phyloP scores from a whole-genome alignment of 1,140 invertebrate genomes.

The Anoplophora glabripennis region DNA sequence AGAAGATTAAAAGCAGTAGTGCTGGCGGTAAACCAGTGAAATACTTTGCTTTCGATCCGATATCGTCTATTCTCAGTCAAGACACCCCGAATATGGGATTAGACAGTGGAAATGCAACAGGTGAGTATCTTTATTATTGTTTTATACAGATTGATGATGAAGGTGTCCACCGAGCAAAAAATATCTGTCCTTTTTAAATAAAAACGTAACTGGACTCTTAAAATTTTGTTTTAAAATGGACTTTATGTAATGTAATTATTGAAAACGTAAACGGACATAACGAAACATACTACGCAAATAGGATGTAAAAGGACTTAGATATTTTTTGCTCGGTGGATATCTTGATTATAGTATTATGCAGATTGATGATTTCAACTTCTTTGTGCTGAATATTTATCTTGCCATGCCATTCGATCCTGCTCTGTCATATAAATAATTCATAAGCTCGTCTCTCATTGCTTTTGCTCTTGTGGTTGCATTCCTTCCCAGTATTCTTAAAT shows the following conservation, averaged over 20 bases:
- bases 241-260: too few species aligned
- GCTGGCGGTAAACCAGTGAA: slow-evolving; percentile 4
- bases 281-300: too few species aligned
- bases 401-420: slow-evolving; percentile 7
- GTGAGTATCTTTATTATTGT: slow-evolving; percentile 6
- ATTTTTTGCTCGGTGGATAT: neutral
- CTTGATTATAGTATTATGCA: neutral
- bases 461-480: slow-evolving; percentile 8
- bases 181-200: too few species aligned
- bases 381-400: slow-evolving; percentile 10
- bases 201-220: too few species aligned
- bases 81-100: neutral
- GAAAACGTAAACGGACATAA: too few species aligned
- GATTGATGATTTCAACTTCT: too few species aligned
- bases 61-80: slow-evolving; percentile 4
- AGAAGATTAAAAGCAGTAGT: slow-evolving; percentile 13
- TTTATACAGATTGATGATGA: neutral
- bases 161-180: neutral
- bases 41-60: slow-evolving; percentile 4
- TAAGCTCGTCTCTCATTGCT: slow-evolving; percentile 7
- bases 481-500: too few species aligned
- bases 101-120: neutral
- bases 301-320: neutral
- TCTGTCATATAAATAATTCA: slow-evolving; percentile 10
- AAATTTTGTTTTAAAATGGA: too few species aligned